Base-by-base conservation (phyloP, 37 sponge, comb jelly and placozoan species). In the Crambe crambe region DNA sequence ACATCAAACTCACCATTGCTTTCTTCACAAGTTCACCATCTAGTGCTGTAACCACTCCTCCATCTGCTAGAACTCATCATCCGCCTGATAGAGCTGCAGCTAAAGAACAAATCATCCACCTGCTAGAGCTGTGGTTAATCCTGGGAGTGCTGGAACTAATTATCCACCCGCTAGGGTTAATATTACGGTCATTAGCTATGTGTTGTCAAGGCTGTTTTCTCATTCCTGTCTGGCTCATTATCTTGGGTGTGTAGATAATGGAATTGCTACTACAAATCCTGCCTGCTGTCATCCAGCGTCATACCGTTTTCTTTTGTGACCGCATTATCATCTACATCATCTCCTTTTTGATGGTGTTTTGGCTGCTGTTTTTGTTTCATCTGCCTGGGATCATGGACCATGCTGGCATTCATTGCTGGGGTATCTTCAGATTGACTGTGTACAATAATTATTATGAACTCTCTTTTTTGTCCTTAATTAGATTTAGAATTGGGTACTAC, bases 151-250 rank as follows among this genome's bases (percentile, higher is more conserved):
- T 29, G 5, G 15, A 61, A 8, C 30, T 23, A 21, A n/a, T n/a
- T n/a, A n/a, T n/a, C n/a, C n/a, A n/a, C n/a, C n/a, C n/a, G n/a
- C n/a, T n/a, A n/a, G n/a, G n/a, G n/a, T n/a, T n/a, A n/a, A n/a
- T n/a, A n/a, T n/a, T n/a, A n/a, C n/a, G n/a, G n/a, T n/a, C n/a
- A n/a, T n/a, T n/a, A n/a, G n/a, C n/a, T n/a, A n/a, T n/a, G n/a
- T 23, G 70, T 32, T 89, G 90, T 80, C 43, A 17, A 8, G 23
- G 22, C 23, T 42, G 39, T 18, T 23, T 40, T 0, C 37, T 56
- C 22, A 84, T 89, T 31, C 90, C 90, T 34, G 80, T 84, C 37
- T 89, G 80, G 75, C 70, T 89, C 29, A 84, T 89, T 30, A 85
- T 89, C 34, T 85, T 84, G 69, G 90, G 90, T 42, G 70, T n/a